Evolutionary conservation across 2,797 vertebrate species (phyloP), one percentile per base, ranked within the genome.

Genomic region (Chrysocyon brachyurus): DNA sequence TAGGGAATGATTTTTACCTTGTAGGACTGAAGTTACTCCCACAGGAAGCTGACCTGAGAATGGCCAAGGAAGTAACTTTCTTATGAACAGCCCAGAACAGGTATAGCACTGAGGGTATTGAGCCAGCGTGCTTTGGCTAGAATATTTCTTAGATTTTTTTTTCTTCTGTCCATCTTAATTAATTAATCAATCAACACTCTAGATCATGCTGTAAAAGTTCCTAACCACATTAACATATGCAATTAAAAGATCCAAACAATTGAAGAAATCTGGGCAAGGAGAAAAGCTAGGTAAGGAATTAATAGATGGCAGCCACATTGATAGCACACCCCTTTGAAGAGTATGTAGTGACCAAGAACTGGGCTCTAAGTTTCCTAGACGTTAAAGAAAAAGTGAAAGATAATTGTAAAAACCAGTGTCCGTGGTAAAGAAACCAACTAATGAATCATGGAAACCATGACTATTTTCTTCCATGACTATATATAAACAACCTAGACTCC

Each of bases 51-150:
- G 78, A 81, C 1, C 89, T 4, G 46, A 33, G 11, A 40, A 28
- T 78, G 61, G 17, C 61, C 66, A 63, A 33, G 22, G 73, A 94
- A 88, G 22, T n/a, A 24, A 56, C 22, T 93, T 97, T 88, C 78
- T 84, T 87, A 78, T 64, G 63, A 75, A 22, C 16, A 73, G 61
- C 73, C 12, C 81, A 33, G 31, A 31, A 64, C 70, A 88, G 57
- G 46, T 91, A 73, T 73, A 93, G 49, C 21, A 82, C 24, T 78
- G 57, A 84, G 49, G 36, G 72, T 77, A 64, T 31, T 16, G 31
- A 93, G 57, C 52, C 16, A 75, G 52, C 70, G 15, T 64, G 49
- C 73, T 75, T 85, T 93, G 91, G 24, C 49, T 75, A 49, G 40
- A 84, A 24, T 92, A n/a, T 57, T 64, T 95, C 63, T 85, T 83